Evolutionary conservation across 1,140 invertebrate species (phyloP).

Genomic region (Matsumurasca onukii): DNA sequence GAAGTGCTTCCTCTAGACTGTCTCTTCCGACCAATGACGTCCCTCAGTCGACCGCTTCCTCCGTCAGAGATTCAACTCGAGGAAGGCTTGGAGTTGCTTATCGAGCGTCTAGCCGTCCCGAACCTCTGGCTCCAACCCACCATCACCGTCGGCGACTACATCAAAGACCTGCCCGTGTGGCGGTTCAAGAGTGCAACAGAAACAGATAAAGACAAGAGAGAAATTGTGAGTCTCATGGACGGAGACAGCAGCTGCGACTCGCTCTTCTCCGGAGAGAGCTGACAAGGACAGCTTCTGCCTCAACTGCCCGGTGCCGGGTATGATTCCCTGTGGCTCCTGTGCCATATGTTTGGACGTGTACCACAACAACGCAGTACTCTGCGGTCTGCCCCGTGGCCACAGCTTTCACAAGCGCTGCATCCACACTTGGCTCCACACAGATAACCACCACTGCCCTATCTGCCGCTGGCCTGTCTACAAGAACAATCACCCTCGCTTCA

Average conservation of each 20-base stretch:
- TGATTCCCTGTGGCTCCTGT: constrained; percentile 47
- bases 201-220: constrained; percentile 9
- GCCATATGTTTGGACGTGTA: constrained; percentile 58
- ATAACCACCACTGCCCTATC: constrained; percentile 57
- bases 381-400: constrained; percentile 57
- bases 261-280: constrained; percentile 12
- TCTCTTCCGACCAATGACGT: constrained; percentile 43
- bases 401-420: constrained; percentile 57
- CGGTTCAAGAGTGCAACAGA: constrained; percentile 32
- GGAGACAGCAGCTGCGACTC: neutral
- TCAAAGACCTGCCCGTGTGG: constrained; percentile 57
- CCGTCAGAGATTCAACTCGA: constrained; percentile 45
- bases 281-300: neutral
- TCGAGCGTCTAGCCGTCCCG: constrained; percentile 51
- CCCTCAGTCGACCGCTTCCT: constrained; percentile 35
- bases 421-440: constrained; percentile 52
- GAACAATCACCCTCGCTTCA: constrained; percentile 31
- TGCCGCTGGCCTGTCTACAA: constrained; percentile 57
- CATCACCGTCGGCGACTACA: constrained; percentile 49
- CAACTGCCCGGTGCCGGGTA: constrained; percentile 20
- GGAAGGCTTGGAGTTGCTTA: constrained; percentile 46
- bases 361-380: constrained; percentile 45
- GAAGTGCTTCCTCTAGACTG: constrained; percentile 43
- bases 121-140: constrained; percentile 53
- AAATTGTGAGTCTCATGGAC: constrained; percentile 31